Percentiles rank a stretch among this genome's conserved stretches.
Conservation (phyloP, 2,888 invertebrate genomes). For the Idaea straminata region DNA sequence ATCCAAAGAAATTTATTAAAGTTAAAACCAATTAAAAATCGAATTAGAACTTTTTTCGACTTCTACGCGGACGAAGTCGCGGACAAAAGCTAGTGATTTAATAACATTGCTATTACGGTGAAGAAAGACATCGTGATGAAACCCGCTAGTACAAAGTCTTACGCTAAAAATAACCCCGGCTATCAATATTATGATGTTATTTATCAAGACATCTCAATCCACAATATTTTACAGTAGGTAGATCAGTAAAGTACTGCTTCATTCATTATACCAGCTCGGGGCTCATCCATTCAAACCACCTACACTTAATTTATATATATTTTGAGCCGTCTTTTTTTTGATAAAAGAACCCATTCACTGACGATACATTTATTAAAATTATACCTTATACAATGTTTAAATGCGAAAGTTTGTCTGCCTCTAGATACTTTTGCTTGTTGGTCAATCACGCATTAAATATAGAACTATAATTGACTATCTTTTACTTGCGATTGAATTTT, state of each 20-base stretch:
- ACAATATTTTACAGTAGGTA: background rate
- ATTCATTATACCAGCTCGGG: slow-evolving; percentile 53
- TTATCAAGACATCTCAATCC: background rate
- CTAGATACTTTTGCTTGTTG: background rate
- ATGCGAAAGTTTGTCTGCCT: background rate
- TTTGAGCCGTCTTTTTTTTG: slow-evolving; percentile 56
- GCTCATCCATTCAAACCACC: slow-evolving; percentile 34
- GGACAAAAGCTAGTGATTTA: too few species aligned
- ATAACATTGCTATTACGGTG: too few species aligned
- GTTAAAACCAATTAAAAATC: too few species aligned
- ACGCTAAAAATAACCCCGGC: background rate
- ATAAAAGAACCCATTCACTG: slow-evolving; percentile 71
- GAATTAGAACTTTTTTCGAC: too few species aligned
- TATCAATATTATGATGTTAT: background rate
- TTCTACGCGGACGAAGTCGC: too few species aligned
- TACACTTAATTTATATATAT: slow-evolving; percentile 74
- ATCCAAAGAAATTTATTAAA: too few species aligned
- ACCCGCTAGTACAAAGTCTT: too few species aligned
- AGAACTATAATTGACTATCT: too few species aligned
- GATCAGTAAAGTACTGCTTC: slow-evolving; percentile 8
- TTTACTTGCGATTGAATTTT: too few species aligned
- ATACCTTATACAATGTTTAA: background rate
- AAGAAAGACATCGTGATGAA: too few species aligned
- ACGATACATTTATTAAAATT: slow-evolving; percentile 79
- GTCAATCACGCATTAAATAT: too few species aligned